Conservation (phyloP, 2,797 vertebrate species). For the Acanthis flammea region DNA sequence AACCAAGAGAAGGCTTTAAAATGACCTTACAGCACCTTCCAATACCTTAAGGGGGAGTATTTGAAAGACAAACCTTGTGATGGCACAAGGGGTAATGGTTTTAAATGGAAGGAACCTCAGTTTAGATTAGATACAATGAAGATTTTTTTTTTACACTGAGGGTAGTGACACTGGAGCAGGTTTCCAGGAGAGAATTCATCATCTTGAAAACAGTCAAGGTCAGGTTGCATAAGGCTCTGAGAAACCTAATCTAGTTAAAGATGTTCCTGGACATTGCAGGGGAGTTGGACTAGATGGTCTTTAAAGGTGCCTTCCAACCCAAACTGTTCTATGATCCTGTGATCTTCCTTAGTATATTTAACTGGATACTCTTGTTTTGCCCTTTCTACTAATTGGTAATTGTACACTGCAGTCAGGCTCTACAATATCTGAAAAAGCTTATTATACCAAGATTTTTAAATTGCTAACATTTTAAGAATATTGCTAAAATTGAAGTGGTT, state of each 20-base stretch:
- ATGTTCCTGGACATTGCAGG: not conserved
- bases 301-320: not conserved
- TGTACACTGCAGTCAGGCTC: not conserved
- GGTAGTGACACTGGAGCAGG: not conserved
- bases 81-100: fast-evolving
- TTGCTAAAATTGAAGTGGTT: not conserved
- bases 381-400: not conserved
- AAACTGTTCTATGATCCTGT: not conserved
- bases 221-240: not conserved
- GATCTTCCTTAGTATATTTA: not conserved
- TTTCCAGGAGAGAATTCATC: not conserved
- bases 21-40: not conserved
- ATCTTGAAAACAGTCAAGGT: not conserved
- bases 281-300: not conserved
- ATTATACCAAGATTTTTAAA: not conserved
- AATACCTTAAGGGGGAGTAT: fast-evolving
- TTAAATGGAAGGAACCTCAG: not conserved
- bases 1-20: not conserved
- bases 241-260: not conserved
- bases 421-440: not conserved
- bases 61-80: not conserved
- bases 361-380: not conserved
- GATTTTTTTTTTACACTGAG: not conserved
- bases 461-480: not conserved
- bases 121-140: not conserved